Base-by-base conservation (phyloP, 2,113 vertebrate genomes). In the Triplophysa rosa region DNA sequence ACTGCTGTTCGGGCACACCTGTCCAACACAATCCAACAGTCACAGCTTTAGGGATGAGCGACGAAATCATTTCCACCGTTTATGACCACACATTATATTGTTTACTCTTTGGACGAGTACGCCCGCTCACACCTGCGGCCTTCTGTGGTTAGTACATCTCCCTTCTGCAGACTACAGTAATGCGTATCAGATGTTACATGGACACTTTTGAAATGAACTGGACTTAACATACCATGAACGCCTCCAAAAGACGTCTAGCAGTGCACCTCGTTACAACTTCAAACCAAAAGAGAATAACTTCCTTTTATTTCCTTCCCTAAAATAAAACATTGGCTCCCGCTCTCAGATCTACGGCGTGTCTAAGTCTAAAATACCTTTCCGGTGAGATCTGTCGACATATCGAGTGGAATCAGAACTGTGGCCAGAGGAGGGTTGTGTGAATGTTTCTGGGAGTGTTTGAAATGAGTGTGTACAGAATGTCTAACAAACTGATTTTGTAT, bases 51-150 rank as follows among this genome's bases (percentile, higher is more conserved):
- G 40, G 14, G 54, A 67, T 49, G 79, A 73, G 61, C 42, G 47
- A 76, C 45, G 13, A 74, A 79, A 83, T 79, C 52, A 14, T 52
- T 26, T 74, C 54, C 49, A 23, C 56, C 69, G 65, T 68, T 62
- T 67, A 83, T 42, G 24, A 82, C 62, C 54, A 29, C 79, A 75
- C 52, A 67, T 58, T 75, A 33, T 29, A 83, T 47, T 58, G 78
- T 75, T 56, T 79, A 79, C 81, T 79, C 70, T 33, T 45, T 73
- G 52, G 81, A 75, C 64, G 64, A 40, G 67, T 59, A 79, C 77
- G 63, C 77, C 63, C 68, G 29, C 49, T 65, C 54, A 66, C 83
- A 63, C 74, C 69, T 76, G 65, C 47, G 62, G 26, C 76, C 49
- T 65, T 61, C 81, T 33, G 29, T 10, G 17, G 13, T 67, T 45